Base-by-base conservation (phyloP, 2,113 vertebrate genomes). In the Bettongia penicillata region DNA sequence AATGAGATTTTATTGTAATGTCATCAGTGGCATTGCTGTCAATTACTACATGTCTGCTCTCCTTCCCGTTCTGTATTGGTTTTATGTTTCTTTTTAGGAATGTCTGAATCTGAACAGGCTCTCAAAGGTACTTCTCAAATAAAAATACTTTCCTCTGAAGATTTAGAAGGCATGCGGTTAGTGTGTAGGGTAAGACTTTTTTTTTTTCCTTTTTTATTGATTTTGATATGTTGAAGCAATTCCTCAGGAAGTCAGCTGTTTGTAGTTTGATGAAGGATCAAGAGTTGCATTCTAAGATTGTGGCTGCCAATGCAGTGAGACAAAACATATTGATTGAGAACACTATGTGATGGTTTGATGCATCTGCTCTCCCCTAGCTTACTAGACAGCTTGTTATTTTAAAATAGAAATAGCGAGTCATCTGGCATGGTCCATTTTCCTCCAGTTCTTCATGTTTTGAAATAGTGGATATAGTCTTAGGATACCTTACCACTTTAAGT, bases 91-190 rank as follows among this genome's bases (percentile, higher is more conserved):
- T 51, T 96, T 97, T 90, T 93, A 99, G 99, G 99, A 97, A 99
- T 99, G 99, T 99, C 99, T 94, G 99, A 99, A 98, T 99, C 99
- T 0, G 99, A 99, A 97, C 99, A 99, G 98, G 99, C 99, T 95
- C 98, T 99, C 96, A 99, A 99, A 99, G 99, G 99, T 95, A 99
- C 99, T 9, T 99, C 99, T 93, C 99, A 99, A 98, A 99, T 99
- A 98, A 99, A 99, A 98, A 99, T 99, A 97, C 99, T 99, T 52
- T 99, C 98, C 84, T 98, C 99, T 77, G 99, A 99, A 95, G 99
- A 99, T 98, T 99, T 99, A 95, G 99, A 99, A 98, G 99, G 99
- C 95, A 99, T 99, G 99, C 98, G 99, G 97, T 98, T 99, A 51
- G 99, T 99, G 47, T 99, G 99, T 98, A 99, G 99, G 99, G 99